Percentiles rank a stretch among this genome's conserved stretches.
Evolutionary conservation across 2,888 invertebrate species (phyloP).

Genomic region (Calephelis perditalis): DNA sequence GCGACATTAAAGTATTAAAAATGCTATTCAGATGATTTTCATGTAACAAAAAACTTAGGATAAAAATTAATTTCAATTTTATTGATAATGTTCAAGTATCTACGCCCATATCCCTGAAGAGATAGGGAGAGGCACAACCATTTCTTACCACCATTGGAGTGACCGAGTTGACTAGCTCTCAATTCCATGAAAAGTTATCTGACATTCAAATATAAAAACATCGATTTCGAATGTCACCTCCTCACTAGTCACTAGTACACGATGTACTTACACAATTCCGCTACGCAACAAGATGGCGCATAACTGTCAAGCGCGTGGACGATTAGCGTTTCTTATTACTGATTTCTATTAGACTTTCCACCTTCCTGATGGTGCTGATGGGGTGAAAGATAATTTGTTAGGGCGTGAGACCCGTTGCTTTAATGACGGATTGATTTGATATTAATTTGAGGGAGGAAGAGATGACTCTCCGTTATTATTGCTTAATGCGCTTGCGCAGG

Average conservation of each 20-base stretch:
- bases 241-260: constrained; percentile 23
- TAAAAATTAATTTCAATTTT: too few relatives aligned
- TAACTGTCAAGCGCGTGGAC: constrained; percentile 55
- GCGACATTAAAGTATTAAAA: too few relatives aligned
- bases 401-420: constrained; percentile 69
- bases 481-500: constrained; percentile 46
- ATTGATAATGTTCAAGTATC: too few relatives aligned
- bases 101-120: too few relatives aligned
- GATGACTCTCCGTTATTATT: constrained; percentile 50
- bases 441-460: constrained; percentile 67
- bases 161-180: too few relatives aligned
- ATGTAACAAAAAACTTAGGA: too few relatives aligned
- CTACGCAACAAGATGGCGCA: constrained; percentile 54
- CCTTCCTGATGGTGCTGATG: constrained; percentile 73
- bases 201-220: not conserved
- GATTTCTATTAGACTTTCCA: constrained; percentile 76
- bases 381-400: constrained; percentile 71
- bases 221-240: constrained; percentile 19
- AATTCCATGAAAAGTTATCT: too few relatives aligned
- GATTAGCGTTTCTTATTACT: constrained; percentile 72
- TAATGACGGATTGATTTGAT: constrained; percentile 75
- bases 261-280: constrained; percentile 34
- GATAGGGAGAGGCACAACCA: too few relatives aligned
- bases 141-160: too few relatives aligned
- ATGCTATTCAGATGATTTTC: too few relatives aligned